Evolutionary conservation across 1,140 invertebrate species (phyloP).

Genomic region (Thaumatotibia leucotreta): DNA sequence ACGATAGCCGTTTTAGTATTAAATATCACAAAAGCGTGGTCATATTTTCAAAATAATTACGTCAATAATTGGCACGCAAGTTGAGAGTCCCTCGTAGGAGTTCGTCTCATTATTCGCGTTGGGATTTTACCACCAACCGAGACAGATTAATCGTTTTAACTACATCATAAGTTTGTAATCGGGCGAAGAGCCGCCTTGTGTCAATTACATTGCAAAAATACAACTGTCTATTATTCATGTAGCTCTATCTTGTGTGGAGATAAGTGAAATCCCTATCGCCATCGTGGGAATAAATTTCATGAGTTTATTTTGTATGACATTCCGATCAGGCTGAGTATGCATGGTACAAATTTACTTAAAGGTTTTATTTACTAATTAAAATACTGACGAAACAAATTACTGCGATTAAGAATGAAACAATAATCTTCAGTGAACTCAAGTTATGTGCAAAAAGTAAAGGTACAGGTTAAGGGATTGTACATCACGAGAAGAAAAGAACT

Average conservation of each 20-base stretch:
- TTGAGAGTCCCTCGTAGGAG: conserved; percentile 37
- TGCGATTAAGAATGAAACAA: background rate
- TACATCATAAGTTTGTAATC: conserved; percentile 68
- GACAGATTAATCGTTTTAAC: conserved; percentile 72
- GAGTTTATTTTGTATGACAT: background rate
- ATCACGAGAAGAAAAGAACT: background rate
- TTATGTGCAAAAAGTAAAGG: conserved; percentile 13
- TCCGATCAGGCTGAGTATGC: background rate
- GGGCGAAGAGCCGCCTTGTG: conserved; percentile 43
- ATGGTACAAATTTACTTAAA: background rate
- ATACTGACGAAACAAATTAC: background rate
- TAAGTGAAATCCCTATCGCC: conserved; percentile 43
- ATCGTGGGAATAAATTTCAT: conserved; percentile 25
- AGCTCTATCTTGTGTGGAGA: conserved; percentile 26
- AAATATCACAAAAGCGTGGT: conserved; percentile 62
- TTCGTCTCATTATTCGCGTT: conserved; percentile 62
- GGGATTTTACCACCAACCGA: conserved; percentile 69
- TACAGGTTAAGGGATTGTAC: background rate
- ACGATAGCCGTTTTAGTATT: conserved; percentile 59
- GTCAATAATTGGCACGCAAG: conserved; percentile 72
- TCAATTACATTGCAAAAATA: conserved; percentile 69
- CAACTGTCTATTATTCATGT: conserved; percentile 60
- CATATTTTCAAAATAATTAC: conserved; percentile 74
- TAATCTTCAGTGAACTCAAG: background rate
- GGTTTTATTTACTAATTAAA: background rate